phyloP scores from a whole-genome alignment of 2,888 invertebrate species.

The Heteropelma amictum region DNA sequence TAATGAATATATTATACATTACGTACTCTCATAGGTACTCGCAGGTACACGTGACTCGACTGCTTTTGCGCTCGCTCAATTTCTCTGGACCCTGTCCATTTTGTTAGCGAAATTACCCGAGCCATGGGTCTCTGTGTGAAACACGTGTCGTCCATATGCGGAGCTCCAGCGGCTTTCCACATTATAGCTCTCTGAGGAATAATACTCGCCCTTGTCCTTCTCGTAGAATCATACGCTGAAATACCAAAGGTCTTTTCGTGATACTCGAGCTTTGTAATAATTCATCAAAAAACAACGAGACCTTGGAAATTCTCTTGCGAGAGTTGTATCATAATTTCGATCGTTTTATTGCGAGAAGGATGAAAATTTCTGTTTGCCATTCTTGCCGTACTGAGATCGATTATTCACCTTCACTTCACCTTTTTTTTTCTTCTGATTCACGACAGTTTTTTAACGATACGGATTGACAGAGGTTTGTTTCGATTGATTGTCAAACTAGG shows the following conservation, averaged over 20 bases:
- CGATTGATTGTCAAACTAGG: too few species aligned
- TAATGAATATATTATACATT: neutral
- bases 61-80: neutral
- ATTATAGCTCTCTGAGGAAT: constrained; percentile 14
- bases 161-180: neutral
- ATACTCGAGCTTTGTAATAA: neutral
- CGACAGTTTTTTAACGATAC: too few species aligned
- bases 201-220: constrained; percentile 40
- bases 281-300: neutral
- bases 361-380: too few species aligned
- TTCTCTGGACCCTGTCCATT: constrained; percentile 28
- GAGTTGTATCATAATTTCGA: too few species aligned
- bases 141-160: constrained; percentile 70
- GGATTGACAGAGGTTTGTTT: too few species aligned
- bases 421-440: too few species aligned
- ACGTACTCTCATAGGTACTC: neutral
- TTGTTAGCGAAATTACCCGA: constrained; percentile 35
- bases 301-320: too few species aligned
- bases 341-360: too few species aligned
- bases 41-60: constrained; percentile 12
- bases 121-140: constrained; percentile 49
- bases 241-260: constrained; percentile 18
- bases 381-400: too few species aligned
- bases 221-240: neutral
- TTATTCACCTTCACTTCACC: too few species aligned